These are phyloP conservation scores for Perca fluviatilis DNA, from an alignment of 2,113 vertebrate species.

Conservation along the genomic window DNA sequence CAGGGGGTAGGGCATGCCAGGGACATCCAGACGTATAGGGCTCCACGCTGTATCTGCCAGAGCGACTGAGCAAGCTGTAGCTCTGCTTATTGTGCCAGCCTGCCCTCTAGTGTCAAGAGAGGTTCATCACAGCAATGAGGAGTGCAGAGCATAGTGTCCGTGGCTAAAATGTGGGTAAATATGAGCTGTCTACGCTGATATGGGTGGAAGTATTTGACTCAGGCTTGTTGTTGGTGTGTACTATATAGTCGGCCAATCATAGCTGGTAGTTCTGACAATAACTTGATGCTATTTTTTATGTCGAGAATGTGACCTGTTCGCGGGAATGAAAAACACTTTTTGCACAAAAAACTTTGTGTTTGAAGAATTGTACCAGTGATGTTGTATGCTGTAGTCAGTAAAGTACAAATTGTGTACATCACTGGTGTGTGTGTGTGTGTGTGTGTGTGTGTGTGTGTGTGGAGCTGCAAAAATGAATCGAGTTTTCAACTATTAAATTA, in stretches of 20 bases:
- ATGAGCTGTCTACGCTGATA: neutral
- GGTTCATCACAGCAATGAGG: neutral
- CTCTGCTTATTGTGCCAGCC: slow-evolving; percentile 37
- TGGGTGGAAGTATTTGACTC: neutral
- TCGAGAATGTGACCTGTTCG: neutral
- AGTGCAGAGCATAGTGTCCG: neutral
- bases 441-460: too few relatives aligned
- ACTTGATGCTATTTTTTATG: neutral
- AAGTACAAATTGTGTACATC: neutral
- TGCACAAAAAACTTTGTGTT: too few relatives aligned
- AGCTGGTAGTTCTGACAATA: neutral
- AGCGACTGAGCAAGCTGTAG: neutral
- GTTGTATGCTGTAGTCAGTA: neutral
- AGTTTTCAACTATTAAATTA: too few relatives aligned
- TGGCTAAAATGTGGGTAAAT: neutral
- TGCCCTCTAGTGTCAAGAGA: slow-evolving; percentile 57
- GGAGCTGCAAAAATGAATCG: too few relatives aligned
- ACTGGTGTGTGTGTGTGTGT: too few relatives aligned
- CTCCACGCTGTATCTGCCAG: neutral
- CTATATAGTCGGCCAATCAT: neutral
- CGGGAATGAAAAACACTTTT: too few relatives aligned
- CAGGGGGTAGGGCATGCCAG: neutral
- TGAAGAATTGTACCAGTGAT: neutral
- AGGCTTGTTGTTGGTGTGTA: neutral
- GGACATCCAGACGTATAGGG: neutral